These are phyloP conservation scores for Spheniscus mendiculus DNA, from an alignment of 2,113 vertebrate species.

Conservation along the genomic window DNA sequence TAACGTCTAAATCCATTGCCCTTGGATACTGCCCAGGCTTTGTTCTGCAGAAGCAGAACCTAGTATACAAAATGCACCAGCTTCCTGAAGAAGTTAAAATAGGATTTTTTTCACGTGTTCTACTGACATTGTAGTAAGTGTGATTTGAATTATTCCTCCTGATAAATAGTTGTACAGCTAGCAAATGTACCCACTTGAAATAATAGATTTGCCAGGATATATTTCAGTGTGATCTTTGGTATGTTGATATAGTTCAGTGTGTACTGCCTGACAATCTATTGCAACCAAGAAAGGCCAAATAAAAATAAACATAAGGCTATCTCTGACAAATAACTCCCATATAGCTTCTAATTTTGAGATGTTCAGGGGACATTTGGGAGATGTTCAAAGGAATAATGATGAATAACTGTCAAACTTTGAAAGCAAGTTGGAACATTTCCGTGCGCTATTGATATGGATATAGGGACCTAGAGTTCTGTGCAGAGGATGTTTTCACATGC, in stretches of 20 bases:
- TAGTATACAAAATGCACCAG: background rate
- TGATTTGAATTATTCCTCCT: constrained; percentile 8
- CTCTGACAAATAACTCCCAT: background rate
- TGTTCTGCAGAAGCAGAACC: background rate
- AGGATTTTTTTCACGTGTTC: background rate
- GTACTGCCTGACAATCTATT: background rate
- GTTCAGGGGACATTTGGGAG: background rate
- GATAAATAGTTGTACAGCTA: background rate
- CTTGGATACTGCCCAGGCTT: background rate
- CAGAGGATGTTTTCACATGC: constrained; percentile 11
- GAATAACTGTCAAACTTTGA: background rate
- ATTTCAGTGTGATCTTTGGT: background rate
- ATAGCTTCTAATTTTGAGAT: background rate
- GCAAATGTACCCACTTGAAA: background rate
- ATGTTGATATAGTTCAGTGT: background rate
- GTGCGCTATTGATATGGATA: background rate
- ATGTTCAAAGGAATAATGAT: background rate
- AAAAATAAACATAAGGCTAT: background rate
- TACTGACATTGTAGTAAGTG: background rate
- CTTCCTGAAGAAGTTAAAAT: background rate
- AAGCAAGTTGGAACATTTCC: background rate
- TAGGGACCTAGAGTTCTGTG: background rate
- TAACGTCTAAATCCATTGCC: background rate
- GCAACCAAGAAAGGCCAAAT: background rate
- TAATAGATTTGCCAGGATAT: background rate